These are phyloP conservation scores for Euthynnus affinis DNA, from an alignment of 2,797 vertebrate genomes.

Conservation along the genomic window DNA sequence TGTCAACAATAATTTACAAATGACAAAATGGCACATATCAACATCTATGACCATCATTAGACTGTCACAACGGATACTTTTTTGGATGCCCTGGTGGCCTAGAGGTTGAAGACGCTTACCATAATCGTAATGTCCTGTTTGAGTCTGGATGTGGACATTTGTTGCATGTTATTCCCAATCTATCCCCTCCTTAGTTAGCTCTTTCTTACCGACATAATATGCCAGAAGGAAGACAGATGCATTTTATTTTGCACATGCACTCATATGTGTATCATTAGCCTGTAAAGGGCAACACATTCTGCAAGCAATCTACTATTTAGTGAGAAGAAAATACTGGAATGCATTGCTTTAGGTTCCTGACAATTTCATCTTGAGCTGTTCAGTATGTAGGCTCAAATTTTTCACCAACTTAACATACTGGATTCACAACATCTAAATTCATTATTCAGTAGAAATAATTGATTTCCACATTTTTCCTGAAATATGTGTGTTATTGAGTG, in stretches of 20 bases:
- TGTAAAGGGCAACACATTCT: background rate
- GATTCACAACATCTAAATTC: background rate
- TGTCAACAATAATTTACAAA: background rate
- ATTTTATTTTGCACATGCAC: background rate
- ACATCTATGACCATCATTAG: conserved; percentile 2
- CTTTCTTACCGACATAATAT: background rate
- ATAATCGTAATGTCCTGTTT: background rate
- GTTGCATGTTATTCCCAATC: background rate
- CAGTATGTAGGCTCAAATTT: background rate
- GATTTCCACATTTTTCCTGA: conserved; percentile 21
- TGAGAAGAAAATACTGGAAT: background rate
- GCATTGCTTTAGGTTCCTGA: background rate
- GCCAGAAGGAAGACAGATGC: background rate
- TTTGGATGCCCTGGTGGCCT: conserved; percentile 2
- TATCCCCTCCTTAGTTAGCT: background rate
- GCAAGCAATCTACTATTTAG: background rate
- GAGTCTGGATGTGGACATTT: background rate
- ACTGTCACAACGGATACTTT: background rate
- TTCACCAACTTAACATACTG: conserved; percentile 2
- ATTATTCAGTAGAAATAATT: conserved; percentile 9
- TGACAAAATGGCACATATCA: background rate
- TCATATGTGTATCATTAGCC: background rate
- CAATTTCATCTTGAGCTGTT: conserved; percentile 4
- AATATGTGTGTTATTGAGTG: background rate
- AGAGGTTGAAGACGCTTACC: conserved; percentile 10